These are phyloP conservation scores for Calonectris borealis DNA, from an alignment of 2,113 vertebrate genomes.

Conservation along the genomic window DNA sequence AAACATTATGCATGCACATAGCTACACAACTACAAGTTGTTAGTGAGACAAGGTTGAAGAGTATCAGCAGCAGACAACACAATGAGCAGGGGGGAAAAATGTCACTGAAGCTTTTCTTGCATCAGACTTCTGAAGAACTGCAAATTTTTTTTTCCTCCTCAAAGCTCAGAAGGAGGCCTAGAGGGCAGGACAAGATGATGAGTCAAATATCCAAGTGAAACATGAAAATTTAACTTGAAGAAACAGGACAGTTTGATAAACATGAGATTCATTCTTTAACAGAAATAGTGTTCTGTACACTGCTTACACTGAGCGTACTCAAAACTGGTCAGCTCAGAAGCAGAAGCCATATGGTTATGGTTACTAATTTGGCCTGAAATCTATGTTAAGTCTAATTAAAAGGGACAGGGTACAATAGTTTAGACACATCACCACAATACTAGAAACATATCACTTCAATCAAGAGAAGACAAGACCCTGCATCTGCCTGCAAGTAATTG, in stretches of 20 bases:
- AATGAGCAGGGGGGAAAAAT: not conserved
- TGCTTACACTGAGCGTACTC: not conserved
- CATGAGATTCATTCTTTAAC: not conserved
- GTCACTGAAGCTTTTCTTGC: not conserved
- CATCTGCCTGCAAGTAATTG: not conserved
- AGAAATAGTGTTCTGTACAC: not conserved
- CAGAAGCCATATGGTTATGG: not conserved
- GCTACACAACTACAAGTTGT: not conserved
- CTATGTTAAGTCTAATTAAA: not conserved
- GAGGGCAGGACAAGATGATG: not conserved
- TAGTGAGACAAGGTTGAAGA: not conserved
- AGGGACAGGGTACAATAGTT: not conserved
- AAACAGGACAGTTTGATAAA: not conserved
- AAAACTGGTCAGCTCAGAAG: not conserved
- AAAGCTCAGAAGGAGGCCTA: not conserved
- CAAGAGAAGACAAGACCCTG: not conserved
- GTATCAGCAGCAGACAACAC: not conserved
- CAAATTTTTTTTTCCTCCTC: not conserved
- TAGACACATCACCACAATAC: not conserved
- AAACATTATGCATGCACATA: fast-evolving
- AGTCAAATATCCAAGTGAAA: not conserved
- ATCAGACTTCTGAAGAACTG: not conserved
- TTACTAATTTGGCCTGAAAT: not conserved
- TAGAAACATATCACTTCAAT: not conserved
- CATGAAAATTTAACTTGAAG: not conserved